Conservation (phyloP, 2,113 vertebrate species). For the Mugil cephalus region DNA sequence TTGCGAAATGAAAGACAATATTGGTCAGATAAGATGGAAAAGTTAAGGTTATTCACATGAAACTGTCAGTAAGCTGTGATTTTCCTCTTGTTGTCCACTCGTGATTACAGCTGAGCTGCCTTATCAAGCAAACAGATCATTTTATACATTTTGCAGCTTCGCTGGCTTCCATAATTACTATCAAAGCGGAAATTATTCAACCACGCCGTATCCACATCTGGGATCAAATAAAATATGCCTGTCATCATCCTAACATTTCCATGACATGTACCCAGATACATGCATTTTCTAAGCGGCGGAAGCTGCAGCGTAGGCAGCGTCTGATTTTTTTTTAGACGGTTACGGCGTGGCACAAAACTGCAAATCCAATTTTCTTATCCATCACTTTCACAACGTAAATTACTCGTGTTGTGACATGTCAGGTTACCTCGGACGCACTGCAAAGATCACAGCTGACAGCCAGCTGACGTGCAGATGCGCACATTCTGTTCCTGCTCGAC, state of each 20-base stretch:
- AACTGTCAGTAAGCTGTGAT: constrained; percentile 19
- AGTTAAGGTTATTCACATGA: constrained; percentile 15
- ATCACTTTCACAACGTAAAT: background rate
- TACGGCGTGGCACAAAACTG: constrained; percentile 4
- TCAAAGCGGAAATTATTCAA: constrained; percentile 23
- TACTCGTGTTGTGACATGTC: background rate
- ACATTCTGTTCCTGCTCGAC: too few species aligned
- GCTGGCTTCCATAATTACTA: constrained; percentile 34
- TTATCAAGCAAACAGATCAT: constrained; percentile 28
- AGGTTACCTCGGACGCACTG: background rate
- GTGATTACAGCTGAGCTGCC: constrained; percentile 21
- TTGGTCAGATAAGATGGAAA: constrained; percentile 3
- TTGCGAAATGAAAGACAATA: constrained; percentile 5
- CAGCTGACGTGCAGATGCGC: background rate
- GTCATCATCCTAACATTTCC: constrained; percentile 4
- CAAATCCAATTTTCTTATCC: constrained; percentile 18
- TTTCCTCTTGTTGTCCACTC: constrained; percentile 19
- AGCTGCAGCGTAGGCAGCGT: background rate
- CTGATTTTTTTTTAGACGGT: constrained; percentile 7
- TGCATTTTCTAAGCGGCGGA: background rate
- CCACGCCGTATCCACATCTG: background rate
- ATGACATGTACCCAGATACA: constrained; percentile 5
- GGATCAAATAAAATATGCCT: background rate
- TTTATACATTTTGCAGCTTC: constrained; percentile 22
- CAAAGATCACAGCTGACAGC: background rate